A percentile compares a stretch with the other conserved stretches of the same genome.
phyloP scores from a whole-genome alignment of 2,888 invertebrate species.

The Apantesis nais region DNA sequence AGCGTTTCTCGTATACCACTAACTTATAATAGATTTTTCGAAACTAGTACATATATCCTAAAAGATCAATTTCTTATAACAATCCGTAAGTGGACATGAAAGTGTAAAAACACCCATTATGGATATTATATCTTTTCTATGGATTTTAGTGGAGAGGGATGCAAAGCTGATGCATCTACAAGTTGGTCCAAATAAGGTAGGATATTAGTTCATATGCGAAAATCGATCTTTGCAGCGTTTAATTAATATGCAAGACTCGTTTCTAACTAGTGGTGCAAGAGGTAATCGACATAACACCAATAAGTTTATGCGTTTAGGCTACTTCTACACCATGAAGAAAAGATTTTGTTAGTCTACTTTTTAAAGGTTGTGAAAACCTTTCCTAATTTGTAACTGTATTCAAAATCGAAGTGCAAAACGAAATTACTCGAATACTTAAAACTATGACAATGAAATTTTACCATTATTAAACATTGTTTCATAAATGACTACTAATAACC shows the following conservation, averaged over 20 bases:
- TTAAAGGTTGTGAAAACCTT: conserved; percentile 67
- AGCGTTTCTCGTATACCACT: too few species aligned
- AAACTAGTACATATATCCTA: too few species aligned
- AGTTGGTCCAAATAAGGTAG: conserved; percentile 47
- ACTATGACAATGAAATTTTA: conserved; percentile 84
- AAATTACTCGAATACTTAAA: conserved; percentile 83
- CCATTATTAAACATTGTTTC: conserved; percentile 77
- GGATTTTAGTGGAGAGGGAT: conserved; percentile 14
- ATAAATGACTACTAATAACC: conserved; percentile 82
- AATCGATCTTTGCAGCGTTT: conserved; percentile 52
- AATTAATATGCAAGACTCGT: conserved; percentile 47
- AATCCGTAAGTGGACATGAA: too few species aligned
- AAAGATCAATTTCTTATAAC: too few species aligned
- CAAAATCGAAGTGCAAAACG: conserved; percentile 82
- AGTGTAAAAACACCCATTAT: too few species aligned
- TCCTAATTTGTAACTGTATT: conserved; percentile 80
- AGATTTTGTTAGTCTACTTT: conserved; percentile 76
- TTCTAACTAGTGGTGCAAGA: conserved; percentile 62
- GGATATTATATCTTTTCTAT: too few species aligned
- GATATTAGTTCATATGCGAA: conserved; percentile 31
- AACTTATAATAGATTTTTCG: too few species aligned
- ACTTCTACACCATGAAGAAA: conserved; percentile 79
- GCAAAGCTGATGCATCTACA: conserved; percentile 41
- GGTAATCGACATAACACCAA: conserved; percentile 64
- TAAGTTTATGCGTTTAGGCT: conserved; percentile 71